Conservation (phyloP, 2,797 vertebrate species). For the Mergus octosetaceus region DNA sequence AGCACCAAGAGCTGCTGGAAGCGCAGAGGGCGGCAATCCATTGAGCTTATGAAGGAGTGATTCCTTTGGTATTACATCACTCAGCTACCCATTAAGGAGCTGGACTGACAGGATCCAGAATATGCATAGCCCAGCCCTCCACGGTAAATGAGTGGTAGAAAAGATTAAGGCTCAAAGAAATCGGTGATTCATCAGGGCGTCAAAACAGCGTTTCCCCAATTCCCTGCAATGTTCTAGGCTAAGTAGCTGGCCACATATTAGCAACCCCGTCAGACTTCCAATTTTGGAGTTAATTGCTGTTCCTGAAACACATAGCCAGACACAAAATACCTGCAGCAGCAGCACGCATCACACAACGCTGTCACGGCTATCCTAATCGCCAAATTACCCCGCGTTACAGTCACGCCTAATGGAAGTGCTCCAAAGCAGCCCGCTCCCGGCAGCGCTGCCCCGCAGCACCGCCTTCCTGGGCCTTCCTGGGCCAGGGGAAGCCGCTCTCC, state of each 20-base stretch:
- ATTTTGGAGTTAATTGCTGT: conserved; percentile 47
- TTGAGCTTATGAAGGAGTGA: conserved; percentile 56
- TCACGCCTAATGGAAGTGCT: conserved; percentile 21
- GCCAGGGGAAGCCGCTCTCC: neutral
- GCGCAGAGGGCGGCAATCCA: conserved; percentile 54
- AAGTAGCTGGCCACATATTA: conserved; percentile 16
- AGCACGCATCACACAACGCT: conserved; percentile 46
- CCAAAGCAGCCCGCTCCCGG: neutral
- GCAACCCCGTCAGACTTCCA: conserved; percentile 38
- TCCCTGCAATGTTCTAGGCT: conserved; percentile 44
- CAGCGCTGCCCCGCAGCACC: neutral
- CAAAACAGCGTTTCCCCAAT: conserved; percentile 59
- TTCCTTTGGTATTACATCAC: conserved; percentile 66
- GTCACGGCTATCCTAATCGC: neutral
- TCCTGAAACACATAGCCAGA: conserved; percentile 55
- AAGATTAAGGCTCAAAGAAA: conserved; percentile 62
- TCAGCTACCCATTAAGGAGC: conserved; percentile 68
- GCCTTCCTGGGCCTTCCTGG: neutral
- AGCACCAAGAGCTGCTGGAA: conserved; percentile 53
- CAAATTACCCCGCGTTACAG: neutral
- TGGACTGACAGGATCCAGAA: conserved; percentile 69
- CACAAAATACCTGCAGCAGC: conserved; percentile 57
- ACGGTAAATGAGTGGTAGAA: conserved; percentile 9
- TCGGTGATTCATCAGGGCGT: conserved; percentile 60
- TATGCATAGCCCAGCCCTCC: conserved; percentile 49